phyloP scores from a whole-genome alignment of 2,797 vertebrate genomes.

The Sebastes goodei region DNA sequence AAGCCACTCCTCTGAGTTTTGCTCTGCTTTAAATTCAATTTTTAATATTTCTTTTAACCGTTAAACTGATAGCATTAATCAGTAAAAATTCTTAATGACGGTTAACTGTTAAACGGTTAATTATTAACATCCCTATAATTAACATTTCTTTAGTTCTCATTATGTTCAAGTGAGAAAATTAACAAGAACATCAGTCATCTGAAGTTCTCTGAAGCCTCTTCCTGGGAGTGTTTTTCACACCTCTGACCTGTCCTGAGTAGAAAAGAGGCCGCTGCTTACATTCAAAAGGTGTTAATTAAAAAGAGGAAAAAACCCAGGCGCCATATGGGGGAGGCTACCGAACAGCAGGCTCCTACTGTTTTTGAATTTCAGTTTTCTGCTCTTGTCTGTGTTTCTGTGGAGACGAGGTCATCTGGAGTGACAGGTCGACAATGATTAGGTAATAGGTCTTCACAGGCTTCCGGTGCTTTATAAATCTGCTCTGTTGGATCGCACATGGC shows the following conservation, averaged over 20 bases:
- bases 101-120: no score
- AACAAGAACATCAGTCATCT: no score
- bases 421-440: constrained; percentile 65
- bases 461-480: constrained; percentile 38
- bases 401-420: constrained; percentile 65
- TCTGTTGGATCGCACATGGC: constrained; percentile 40
- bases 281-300: constrained; percentile 73
- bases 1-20: no score
- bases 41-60: no score
- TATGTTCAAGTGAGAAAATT: neutral
- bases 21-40: fast-evolving
- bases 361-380: constrained; percentile 51
- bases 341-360: constrained; percentile 54
- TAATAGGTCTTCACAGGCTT: constrained; percentile 61
- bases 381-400: constrained; percentile 53
- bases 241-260: constrained; percentile 51
- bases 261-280: constrained; percentile 32
- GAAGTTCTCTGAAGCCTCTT: neutral
- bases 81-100: no score
- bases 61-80: no score
- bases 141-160: neutral
- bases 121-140: no score
- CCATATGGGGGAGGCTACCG: constrained; percentile 59
- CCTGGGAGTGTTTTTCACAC: constrained; percentile 36
- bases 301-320: constrained; percentile 7